Conservation (phyloP, 2,888 invertebrate species). For the Sclerodermus sp. region DNA sequence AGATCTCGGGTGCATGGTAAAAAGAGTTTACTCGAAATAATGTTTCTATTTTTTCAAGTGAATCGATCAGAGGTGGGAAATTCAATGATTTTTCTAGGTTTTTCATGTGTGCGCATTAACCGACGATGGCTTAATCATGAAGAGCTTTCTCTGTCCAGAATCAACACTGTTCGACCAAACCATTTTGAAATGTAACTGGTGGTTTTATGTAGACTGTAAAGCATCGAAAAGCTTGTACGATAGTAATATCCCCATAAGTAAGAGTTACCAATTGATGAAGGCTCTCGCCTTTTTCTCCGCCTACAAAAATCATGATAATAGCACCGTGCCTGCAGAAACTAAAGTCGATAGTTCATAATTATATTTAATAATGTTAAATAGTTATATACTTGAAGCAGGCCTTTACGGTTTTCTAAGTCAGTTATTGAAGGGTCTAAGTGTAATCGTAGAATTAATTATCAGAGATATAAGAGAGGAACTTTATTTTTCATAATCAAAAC, state of each 20-base stretch:
- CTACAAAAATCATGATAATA: slow-evolving; percentile 69
- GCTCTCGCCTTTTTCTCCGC: slow-evolving; percentile 86
- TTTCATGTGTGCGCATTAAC: slow-evolving; percentile 90
- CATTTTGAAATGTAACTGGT: slow-evolving; percentile 90
- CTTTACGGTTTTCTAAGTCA: not conserved
- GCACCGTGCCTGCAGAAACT: slow-evolving; percentile 28
- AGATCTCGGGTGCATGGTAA: slow-evolving; percentile 87
- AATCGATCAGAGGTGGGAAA: not conserved
- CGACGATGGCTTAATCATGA: slow-evolving; percentile 86
- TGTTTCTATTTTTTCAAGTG: not conserved
- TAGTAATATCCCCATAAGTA: slow-evolving; percentile 87
- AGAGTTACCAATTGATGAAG: slow-evolving; percentile 90
- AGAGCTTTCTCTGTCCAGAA: slow-evolving; percentile 88
- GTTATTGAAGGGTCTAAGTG: not conserved
- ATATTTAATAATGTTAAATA: slow-evolving; percentile 7
- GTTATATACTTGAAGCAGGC: not conserved
- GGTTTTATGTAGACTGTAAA: slow-evolving; percentile 91
- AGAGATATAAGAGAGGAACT: not conserved
- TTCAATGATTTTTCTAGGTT: slow-evolving; percentile 62
- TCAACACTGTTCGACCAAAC: slow-evolving; percentile 90
- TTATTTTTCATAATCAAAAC: too few species aligned
- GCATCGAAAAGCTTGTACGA: slow-evolving; percentile 79
- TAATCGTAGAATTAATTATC: not conserved
- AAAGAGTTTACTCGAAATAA: too few species aligned
- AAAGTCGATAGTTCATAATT: not conserved